A percentile compares a stretch with the other conserved stretches of the same genome.
Evolutionary conservation across 2,113 vertebrate species (phyloP).

Genomic region (Phrynocephalus versicolor): DNA sequence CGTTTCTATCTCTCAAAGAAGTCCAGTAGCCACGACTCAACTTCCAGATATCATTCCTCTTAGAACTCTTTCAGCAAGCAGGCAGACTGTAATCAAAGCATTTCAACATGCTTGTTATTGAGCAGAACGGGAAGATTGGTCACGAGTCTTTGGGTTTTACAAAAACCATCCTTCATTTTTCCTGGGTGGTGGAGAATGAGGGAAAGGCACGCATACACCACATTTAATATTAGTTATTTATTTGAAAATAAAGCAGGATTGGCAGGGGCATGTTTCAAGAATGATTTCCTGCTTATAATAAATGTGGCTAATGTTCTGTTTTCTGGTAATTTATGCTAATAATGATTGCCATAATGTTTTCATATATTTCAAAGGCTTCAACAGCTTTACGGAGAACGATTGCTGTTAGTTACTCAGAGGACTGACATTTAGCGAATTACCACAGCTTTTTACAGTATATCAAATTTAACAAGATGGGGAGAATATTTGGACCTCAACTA

Average conservation of each 20-base stretch:
- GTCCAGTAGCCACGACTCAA: no score
- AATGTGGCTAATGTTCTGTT: conserved; percentile 53
- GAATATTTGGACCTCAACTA: not conserved
- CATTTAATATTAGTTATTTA: conserved; percentile 42
- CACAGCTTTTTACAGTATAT: conserved; percentile 52
- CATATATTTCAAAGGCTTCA: conserved; percentile 68
- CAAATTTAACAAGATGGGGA: conserved; percentile 49
- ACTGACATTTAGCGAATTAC: conserved; percentile 65
- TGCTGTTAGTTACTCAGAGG: conserved; percentile 67
- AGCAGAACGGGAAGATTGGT: conserved; percentile 28
- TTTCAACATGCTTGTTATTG: not conserved
- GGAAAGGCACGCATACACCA: conserved; percentile 4
- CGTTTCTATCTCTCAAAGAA: no score
- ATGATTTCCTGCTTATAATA: conserved; percentile 32
- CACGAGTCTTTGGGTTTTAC: conserved; percentile 25
- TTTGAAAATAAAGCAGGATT: conserved; percentile 58
- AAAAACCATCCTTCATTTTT: conserved; percentile 49
- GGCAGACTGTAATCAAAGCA: conserved; percentile 22
- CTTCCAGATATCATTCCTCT: conserved; percentile 12
- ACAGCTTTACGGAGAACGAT: conserved; percentile 67
- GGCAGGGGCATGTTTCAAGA: not conserved
- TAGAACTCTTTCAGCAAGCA: conserved; percentile 34
- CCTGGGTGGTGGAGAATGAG: not conserved
- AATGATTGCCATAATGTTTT: conserved; percentile 65
- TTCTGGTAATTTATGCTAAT: conserved; percentile 57